phyloP scores from a whole-genome alignment of 1,140 invertebrate species.

The Drosophila paulistorum region DNA sequence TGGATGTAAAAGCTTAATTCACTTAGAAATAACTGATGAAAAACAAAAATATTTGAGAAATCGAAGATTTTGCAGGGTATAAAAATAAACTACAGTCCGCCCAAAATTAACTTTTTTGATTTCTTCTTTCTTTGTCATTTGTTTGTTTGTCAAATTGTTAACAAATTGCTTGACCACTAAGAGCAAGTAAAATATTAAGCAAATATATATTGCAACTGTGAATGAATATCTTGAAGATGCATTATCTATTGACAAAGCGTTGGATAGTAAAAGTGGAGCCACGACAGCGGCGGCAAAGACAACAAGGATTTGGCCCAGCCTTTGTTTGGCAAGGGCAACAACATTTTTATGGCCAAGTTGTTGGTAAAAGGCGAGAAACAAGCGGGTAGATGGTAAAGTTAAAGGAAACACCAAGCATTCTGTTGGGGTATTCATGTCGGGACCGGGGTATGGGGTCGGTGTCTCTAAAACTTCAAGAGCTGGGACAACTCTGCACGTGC shows the following conservation, averaged over 20 bases:
- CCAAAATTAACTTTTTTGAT: too few relatives aligned
- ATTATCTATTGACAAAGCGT: slow-evolving; percentile 70
- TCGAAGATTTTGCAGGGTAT: too few relatives aligned
- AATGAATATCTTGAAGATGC: slow-evolving; percentile 48
- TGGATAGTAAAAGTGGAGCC: slow-evolving; percentile 29
- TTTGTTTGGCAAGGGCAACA: slow-evolving; percentile 65
- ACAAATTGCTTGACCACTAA: slow-evolving; percentile 5
- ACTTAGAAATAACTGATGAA: too few relatives aligned
- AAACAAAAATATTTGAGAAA: too few relatives aligned
- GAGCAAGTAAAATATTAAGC: slow-evolving; percentile 46
- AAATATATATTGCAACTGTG: slow-evolving; percentile 44
- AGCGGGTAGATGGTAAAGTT: neutral
- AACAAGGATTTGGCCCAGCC: slow-evolving; percentile 37
- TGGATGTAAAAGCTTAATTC: too few relatives aligned
- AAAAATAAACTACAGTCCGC: too few relatives aligned
- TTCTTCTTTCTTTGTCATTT: neutral
- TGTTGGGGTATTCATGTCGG: slow-evolving; percentile 39
- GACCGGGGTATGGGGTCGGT: slow-evolving; percentile 19
- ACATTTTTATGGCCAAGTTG: slow-evolving; percentile 65
- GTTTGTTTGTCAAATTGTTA: slow-evolving; percentile 15
- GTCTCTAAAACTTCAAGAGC: slow-evolving; percentile 4
- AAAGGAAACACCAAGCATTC: slow-evolving; percentile 8
- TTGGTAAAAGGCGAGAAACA: neutral
- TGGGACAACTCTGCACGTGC: slow-evolving; percentile 62
- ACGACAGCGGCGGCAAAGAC: neutral